Evolutionary conservation across 2,888 invertebrate species (phyloP).

Genomic region (Girardia tigrina): DNA sequence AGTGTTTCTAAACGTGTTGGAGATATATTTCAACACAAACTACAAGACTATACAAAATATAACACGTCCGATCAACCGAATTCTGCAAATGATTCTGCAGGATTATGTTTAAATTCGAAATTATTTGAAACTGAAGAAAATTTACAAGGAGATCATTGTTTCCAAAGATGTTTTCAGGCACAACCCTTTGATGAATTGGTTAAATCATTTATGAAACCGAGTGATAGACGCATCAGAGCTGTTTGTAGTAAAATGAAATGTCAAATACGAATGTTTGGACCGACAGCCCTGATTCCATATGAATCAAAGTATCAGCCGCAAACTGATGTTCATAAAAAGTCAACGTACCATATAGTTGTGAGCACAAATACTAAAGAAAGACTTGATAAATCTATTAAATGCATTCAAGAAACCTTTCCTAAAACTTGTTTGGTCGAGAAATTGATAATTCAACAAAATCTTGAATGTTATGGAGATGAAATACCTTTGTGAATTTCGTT

Average conservation of each 20-base stretch:
- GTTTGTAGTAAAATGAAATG: conserved; percentile 9
- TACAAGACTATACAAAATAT: no score
- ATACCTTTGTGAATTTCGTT: conserved; percentile 3
- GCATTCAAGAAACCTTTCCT: conserved; percentile 19
- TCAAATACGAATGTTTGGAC: neutral
- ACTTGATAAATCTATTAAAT: neutral
- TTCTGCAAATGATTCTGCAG: no score
- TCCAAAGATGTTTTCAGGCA: neutral
- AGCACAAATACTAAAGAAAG: neutral
- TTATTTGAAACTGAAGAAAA: no score
- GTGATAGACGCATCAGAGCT: conserved; percentile 9
- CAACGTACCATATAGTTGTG: neutral
- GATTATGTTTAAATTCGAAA: no score
- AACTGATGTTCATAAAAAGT: neutral
- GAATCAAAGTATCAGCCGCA: neutral
- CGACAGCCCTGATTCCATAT: neutral
- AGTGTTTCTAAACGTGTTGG: neutral
- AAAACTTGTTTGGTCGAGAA: neutral
- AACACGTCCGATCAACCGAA: no score
- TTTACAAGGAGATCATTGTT: neutral
- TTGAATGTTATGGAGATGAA: conserved; percentile 1
- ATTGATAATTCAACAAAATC: conserved; percentile 1
- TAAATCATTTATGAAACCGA: neutral
- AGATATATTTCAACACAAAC: no score
- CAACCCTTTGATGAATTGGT: neutral